A percentile compares a stretch with the other conserved stretches of the same genome.
phyloP scores from a whole-genome alignment of 2,113 vertebrate species.

The Megaceryle torquata region DNA sequence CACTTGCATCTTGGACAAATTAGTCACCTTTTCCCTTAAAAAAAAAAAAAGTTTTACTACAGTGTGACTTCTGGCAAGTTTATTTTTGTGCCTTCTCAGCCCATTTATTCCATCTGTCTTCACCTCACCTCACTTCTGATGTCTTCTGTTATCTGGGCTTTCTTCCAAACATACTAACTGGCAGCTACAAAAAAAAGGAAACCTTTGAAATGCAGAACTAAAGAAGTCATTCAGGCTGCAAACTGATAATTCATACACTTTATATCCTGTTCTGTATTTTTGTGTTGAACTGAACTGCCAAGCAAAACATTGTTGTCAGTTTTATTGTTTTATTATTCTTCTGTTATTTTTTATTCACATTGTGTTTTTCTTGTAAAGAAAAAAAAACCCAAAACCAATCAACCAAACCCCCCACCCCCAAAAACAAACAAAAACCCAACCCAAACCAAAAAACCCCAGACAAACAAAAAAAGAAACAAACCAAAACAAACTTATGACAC shows the following conservation, averaged over 20 bases:
- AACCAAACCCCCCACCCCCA: not conserved
- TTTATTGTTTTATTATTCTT: not conserved
- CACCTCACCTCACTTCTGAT: slow-evolving; percentile 55
- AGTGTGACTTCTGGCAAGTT: slow-evolving; percentile 30
- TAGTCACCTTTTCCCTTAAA: slow-evolving; percentile 47
- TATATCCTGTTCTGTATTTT: slow-evolving; percentile 40
- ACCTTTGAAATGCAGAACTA: slow-evolving; percentile 50
- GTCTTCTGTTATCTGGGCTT: slow-evolving; percentile 62
- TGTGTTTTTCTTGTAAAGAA: not conserved
- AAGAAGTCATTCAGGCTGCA: slow-evolving; percentile 36
- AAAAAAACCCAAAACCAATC: not conserved
- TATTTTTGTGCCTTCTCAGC: slow-evolving; percentile 48
- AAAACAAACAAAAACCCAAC: not conserved
- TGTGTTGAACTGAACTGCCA: slow-evolving; percentile 4
- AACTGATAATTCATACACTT: slow-evolving; percentile 53
- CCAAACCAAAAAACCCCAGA: not conserved
- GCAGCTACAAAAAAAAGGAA: slow-evolving; percentile 53
- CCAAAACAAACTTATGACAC: not conserved
- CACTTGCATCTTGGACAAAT: not conserved
- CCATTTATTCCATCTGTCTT: slow-evolving; percentile 58
- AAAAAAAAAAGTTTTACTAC: not conserved
- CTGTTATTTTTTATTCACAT: not conserved
- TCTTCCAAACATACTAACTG: slow-evolving; percentile 57
- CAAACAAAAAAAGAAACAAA: too few species aligned
- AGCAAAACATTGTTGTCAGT: not conserved